Base-by-base conservation (phyloP, 1,140 invertebrate genomes). In the Cecropterus lyciades region DNA sequence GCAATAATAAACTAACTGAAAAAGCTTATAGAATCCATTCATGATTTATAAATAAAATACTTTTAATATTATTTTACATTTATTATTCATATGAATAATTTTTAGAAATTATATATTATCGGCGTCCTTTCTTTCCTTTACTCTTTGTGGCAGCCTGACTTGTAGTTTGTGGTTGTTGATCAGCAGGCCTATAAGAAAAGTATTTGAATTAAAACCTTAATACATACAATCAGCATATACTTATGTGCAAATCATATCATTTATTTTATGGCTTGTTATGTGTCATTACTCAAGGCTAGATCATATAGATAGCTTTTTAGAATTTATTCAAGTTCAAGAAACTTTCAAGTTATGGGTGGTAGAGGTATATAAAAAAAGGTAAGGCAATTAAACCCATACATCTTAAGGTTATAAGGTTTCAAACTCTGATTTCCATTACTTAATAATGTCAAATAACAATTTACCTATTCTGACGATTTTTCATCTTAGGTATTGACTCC, bases 401-500 rank as follows among this genome's bases (percentile, higher is more conserved):
- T n/a, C n/a, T n/a, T n/a, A n/a, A n/a, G n/a, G n/a, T n/a, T n/a
- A n/a, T n/a, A n/a, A n/a, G n/a, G n/a, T n/a, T n/a, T n/a, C n/a
- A n/a, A n/a, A n/a, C n/a, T n/a, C n/a, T n/a, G n/a, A n/a, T n/a
- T n/a, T n/a, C n/a, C n/a, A n/a, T n/a, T n/a, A n/a, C n/a, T n/a
- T n/a, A n/a, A n/a, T n/a, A n/a, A n/a, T n/a, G n/a, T 9, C 30
- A 33, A 4, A 9, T 10, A 33, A 4, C n/a, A n/a, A n/a, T 53
- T 62, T 72, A 92, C 91, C 90, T 91, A 52, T 93, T 92, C 72
- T 94, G 94, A 66, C 97, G 93, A 10, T 95, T 95, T 91, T 99
- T 99, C 48, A 99, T 88, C 89, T 99, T 98, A 0, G 98, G 98
- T 84, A 99, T 99, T 80, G 95, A 97, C 67, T 96, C 95, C 40